Evolutionary conservation across 1,140 invertebrate genomes (phyloP).

Genomic region (Triops longicaudatus): DNA sequence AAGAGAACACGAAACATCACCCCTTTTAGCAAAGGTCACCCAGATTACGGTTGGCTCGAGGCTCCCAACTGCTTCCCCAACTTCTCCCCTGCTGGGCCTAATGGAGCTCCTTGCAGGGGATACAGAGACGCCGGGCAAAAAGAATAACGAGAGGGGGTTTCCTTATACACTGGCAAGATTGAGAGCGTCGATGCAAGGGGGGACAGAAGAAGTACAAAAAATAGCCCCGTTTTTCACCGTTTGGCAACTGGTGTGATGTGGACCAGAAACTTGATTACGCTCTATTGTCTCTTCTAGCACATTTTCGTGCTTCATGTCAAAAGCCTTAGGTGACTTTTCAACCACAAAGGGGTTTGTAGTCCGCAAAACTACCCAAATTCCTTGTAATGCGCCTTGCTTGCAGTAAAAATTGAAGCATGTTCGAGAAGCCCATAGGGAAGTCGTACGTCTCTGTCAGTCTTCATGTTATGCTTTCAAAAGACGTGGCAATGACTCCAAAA

Average conservation of each 20-base stretch:
- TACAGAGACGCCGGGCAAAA: background rate
- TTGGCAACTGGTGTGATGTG: constrained; percentile 10
- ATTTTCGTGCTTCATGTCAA: background rate
- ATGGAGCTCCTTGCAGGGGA: constrained; percentile 5
- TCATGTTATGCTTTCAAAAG: constrained; percentile 1
- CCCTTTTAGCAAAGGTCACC: constrained; percentile 14
- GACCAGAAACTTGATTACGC: constrained; percentile 9
- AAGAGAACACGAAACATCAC: constrained; percentile 12
- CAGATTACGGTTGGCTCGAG: background rate
- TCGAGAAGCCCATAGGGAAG: background rate
- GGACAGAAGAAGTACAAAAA: background rate
- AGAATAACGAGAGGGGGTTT: background rate
- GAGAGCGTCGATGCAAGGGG: background rate
- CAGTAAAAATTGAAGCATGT: background rate
- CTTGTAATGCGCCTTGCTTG: background rate
- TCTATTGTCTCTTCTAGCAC: background rate
- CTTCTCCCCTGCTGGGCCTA: constrained; percentile 13
- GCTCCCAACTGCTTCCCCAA: background rate
- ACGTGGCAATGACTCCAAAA: constrained; percentile 1
- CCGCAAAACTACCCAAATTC: background rate
- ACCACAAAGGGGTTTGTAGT: background rate
- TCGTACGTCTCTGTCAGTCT: constrained; percentile 6
- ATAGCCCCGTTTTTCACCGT: background rate
- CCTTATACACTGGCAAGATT: background rate
- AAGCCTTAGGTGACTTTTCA: background rate